A percentile compares a stretch with the other conserved stretches of the same genome.
Conservation (phyloP, 2,888 invertebrate genomes). For the Acrocyrtus sp. region DNA sequence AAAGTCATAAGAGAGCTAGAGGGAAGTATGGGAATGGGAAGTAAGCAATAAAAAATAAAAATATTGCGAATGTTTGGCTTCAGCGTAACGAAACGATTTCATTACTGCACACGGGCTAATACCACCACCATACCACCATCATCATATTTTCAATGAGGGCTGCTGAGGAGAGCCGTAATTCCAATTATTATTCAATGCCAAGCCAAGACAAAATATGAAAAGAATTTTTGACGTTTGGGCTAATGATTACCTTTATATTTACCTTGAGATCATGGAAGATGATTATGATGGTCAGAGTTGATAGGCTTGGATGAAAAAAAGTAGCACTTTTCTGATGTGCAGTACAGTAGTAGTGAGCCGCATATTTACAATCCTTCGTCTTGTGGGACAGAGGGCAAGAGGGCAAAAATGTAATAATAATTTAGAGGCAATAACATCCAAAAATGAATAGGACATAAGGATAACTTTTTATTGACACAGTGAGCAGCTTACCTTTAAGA, state of each 20-base stretch:
- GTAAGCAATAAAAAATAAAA: neutral
- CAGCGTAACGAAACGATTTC: constrained; percentile 4
- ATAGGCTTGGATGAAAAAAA: constrained; percentile 13
- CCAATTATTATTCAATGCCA: constrained; percentile 36
- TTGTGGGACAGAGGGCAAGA: neutral
- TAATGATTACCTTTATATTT: neutral
- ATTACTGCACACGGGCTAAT: constrained; percentile 20
- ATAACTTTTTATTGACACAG: too few species aligned
- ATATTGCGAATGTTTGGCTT: neutral
- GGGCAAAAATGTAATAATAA: constrained; percentile 12
- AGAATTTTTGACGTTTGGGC: neutral
- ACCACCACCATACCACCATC: neutral
- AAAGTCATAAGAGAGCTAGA: neutral
- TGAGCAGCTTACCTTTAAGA: too few species aligned
- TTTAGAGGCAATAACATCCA: neutral
- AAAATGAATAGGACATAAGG: neutral
- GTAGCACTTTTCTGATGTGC: too few species aligned
- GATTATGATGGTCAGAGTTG: constrained; percentile 14
- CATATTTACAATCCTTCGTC: neutral
- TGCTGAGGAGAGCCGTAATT: too few species aligned
- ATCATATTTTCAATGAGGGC: neutral
- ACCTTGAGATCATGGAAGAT: neutral
- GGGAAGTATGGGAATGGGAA: neutral
- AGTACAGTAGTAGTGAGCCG: too few species aligned
- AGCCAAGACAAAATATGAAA: neutral